Conservation (phyloP, 2,113 vertebrate genomes). For the Ptilorrhoa leucosticta region DNA sequence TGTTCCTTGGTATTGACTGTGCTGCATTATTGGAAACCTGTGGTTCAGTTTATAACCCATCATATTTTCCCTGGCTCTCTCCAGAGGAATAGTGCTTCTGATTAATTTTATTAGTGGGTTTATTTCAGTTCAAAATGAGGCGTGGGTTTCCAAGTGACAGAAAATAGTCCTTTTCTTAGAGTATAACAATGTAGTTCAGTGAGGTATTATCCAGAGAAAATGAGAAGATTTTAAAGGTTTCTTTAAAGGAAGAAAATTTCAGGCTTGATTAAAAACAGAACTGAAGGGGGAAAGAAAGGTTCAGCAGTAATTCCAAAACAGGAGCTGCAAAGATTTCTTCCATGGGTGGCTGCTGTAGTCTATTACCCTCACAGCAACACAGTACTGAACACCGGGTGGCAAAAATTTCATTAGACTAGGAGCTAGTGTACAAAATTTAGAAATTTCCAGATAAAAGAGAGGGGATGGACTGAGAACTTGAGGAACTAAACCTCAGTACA, state of each 20-base stretch:
- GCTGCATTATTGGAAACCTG: constrained; percentile 1
- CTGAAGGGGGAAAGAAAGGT: neutral
- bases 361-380: neutral
- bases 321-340: neutral
- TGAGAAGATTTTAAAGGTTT: constrained; percentile 45
- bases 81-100: constrained; percentile 16
- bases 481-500: neutral
- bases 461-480: neutral
- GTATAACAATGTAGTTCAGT: constrained; percentile 36
- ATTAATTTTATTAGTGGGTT: constrained; percentile 65
- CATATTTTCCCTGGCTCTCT: constrained; percentile 23
- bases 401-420: neutral
- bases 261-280: constrained; percentile 52
- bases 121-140: constrained; percentile 60
- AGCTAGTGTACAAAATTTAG: neutral
- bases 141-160: constrained; percentile 56
- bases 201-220: constrained; percentile 50
- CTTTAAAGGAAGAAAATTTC: constrained; percentile 32
- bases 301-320: neutral
- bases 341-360: neutral
- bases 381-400: neutral
- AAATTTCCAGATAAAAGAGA: neutral
- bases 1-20: neutral
- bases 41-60: constrained; percentile 39
- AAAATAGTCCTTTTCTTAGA: constrained; percentile 50